Base-by-base conservation (phyloP, 2,113 vertebrate species). In the Tenebrosternarchus preto region DNA sequence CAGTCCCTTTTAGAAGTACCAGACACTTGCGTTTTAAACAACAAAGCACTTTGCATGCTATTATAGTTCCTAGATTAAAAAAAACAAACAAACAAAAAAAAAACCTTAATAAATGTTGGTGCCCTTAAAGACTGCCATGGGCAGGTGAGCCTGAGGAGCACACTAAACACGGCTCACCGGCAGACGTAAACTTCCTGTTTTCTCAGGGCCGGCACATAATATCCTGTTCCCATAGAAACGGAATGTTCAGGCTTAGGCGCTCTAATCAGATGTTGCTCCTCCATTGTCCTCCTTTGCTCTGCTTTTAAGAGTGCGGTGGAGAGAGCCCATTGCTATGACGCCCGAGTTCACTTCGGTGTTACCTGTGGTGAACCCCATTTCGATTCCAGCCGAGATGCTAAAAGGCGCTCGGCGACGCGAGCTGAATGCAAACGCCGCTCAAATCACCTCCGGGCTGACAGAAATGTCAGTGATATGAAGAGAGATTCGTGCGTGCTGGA, bases 191-290 rank as follows among this genome's bases (percentile, higher is more conserved):
- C 88, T 84, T 88, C 85, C 83, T 85, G 81, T 86, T 87, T 81
- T 80, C 79, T 82, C 69, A 70, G 77, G 68, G 69, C 71, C 29
- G 3, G 73, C 71, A 79, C 64, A 80, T 69, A 83, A 87, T 85
- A 83, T 82, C 82, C 78, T 77, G 85, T 88, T 85, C 77, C 87
- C 88, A 88, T 87, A 85, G 87, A 85, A 86, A 89, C 87, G 1
- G 39, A 82, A 78, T 66, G 64, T 84, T 85, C 80, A 68, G 50
- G 46, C 80, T 82, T 73, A 67, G 82, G 59, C 53, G n/a, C 73
- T 82, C 72, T 88, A 84, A 81, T 87, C 82, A 86, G 84, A 88
- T 84, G 84, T 73, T 82, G 68, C 79, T 76, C 66, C 55, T 24
- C 53, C 78, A 83, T 85, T 80, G 82, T 87, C 79, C 82, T 59